Percentiles rank a stretch among this genome's conserved stretches.
These are phyloP conservation scores for Danaus plexippus DNA, from an alignment of 1,140 invertebrate genomes.

Conservation along the genomic window DNA sequence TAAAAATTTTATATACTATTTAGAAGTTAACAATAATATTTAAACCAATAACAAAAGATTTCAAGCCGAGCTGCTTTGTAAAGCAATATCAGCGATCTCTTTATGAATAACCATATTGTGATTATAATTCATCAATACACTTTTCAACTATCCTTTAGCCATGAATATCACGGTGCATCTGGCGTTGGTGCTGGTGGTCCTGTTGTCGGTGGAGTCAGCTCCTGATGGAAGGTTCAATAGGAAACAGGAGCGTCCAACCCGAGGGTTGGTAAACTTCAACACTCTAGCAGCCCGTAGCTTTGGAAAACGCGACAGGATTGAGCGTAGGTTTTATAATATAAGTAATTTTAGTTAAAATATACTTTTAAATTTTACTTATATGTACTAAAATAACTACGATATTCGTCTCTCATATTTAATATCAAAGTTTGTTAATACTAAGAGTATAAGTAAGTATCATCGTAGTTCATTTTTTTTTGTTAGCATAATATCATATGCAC, in stretches of 20 bases:
- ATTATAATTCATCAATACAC: background rate
- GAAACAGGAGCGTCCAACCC: conserved; percentile 70
- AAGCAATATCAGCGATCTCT: no score
- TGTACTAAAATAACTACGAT: no score
- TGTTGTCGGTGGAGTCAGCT: conserved; percentile 45
- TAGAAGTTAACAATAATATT: no score
- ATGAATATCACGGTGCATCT: conserved; percentile 60
- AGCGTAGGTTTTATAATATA: conserved; percentile 40
- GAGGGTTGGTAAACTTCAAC: conserved; percentile 74
- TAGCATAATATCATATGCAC: background rate
- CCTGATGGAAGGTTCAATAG: conserved; percentile 44
- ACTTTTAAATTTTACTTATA: background rate
- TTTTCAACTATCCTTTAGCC: conserved; percentile 26
- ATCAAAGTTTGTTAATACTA: no score
- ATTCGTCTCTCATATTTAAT: no score
- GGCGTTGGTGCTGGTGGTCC: conserved; percentile 41
- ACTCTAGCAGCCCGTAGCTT: conserved; percentile 74
- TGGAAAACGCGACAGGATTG: conserved; percentile 65
- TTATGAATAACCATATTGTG: background rate
- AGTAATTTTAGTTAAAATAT: background rate
- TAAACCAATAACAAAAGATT: no score
- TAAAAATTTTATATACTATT: no score
- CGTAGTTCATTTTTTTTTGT: no score
- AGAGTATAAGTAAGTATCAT: no score
- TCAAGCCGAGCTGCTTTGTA: no score